Evolutionary conservation across 1,140 invertebrate species (phyloP).

Genomic region (Plectrocnemia conspersa): DNA sequence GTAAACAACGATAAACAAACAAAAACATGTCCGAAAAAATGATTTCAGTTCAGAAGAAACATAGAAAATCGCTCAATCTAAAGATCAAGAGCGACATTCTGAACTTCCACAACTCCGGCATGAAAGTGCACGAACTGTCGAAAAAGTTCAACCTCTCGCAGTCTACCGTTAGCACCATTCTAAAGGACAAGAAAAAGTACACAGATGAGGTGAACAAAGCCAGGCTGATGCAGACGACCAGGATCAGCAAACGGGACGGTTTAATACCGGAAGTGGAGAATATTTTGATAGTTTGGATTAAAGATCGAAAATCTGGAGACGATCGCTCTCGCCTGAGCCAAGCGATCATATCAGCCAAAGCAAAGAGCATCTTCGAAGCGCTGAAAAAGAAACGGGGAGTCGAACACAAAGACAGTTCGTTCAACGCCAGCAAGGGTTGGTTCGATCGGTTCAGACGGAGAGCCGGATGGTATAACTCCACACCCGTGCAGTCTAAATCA

Average conservation of each 20-base stretch:
- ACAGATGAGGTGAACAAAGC: neutral
- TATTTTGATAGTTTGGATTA: neutral
- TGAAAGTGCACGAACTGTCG: neutral
- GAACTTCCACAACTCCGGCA: neutral
- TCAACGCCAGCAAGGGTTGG: neutral
- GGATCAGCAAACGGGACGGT: neutral
- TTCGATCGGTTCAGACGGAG: neutral
- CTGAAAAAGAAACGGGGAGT: neutral
- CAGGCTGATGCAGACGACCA: neutral
- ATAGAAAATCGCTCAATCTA: neutral
- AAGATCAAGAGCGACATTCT: neutral
- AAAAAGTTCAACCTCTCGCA: conserved; percentile 1
- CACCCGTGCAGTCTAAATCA: no score
- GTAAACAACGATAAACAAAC: no score
- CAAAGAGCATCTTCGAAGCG: neutral
- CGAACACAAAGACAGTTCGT: neutral
- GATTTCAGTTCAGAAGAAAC: no score
- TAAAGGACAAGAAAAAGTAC: neutral
- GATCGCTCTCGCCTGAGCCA: neutral
- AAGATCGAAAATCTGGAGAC: neutral
- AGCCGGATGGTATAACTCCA: no score
- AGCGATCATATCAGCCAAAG: neutral
- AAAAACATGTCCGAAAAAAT: no score
- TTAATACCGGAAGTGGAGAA: neutral
- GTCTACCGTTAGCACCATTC: neutral